Percentiles rank a stretch among this genome's conserved stretches.
Conservation (phyloP, 2,888 invertebrate genomes). For the Metalampra italica region DNA sequence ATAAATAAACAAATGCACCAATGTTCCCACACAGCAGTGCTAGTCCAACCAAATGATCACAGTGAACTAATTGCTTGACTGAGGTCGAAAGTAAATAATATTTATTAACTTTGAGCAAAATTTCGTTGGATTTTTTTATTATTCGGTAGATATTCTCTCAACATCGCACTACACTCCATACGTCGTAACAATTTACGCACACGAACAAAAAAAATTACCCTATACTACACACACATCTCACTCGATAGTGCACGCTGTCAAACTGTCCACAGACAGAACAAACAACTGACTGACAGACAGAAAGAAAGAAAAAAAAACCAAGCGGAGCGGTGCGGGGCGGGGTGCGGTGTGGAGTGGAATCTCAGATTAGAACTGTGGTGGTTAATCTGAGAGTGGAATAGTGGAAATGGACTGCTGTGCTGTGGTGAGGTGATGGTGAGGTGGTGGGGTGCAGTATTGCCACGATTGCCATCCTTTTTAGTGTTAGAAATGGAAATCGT, state of each 20-base stretch:
- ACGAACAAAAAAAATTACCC: constrained; percentile 16
- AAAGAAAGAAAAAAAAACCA: neutral
- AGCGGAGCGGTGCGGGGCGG: neutral
- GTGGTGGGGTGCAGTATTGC: too few relatives aligned
- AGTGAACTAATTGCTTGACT: constrained; percentile 16
- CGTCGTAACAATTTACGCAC: constrained; percentile 40
- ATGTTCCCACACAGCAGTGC: constrained; percentile 33
- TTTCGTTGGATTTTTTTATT: constrained; percentile 21
- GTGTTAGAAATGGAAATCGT: too few relatives aligned
- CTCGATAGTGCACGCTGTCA: constrained; percentile 13
- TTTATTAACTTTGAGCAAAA: constrained; percentile 10
- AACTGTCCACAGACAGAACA: constrained; percentile 8
- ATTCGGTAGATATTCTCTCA: constrained; percentile 37
- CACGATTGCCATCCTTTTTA: too few relatives aligned
- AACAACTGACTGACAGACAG: neutral
- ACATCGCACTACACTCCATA: constrained; percentile 27
- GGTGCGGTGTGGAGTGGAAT: neutral
- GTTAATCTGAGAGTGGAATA: too few relatives aligned
- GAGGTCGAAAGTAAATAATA: neutral
- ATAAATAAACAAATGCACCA: constrained; percentile 77
- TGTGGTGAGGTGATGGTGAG: too few relatives aligned
- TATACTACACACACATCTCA: constrained; percentile 10
- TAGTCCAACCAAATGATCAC: constrained; percentile 12
- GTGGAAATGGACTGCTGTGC: too few relatives aligned
- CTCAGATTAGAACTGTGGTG: too few relatives aligned